These are phyloP conservation scores for Rhagium mordax DNA, from an alignment of 2,888 invertebrate species.

Conservation along the genomic window DNA sequence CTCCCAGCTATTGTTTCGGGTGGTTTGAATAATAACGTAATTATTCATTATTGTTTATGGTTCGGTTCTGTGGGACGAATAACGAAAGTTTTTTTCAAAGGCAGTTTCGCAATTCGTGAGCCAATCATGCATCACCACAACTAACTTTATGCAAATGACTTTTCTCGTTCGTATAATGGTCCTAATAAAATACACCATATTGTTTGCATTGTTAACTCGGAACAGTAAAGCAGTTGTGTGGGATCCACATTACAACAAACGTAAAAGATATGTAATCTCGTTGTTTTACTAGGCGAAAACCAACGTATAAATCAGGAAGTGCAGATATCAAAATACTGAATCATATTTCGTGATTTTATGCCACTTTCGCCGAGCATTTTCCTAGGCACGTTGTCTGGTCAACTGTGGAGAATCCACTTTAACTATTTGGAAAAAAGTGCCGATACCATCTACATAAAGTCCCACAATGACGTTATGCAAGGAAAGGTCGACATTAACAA, in stretches of 20 bases:
- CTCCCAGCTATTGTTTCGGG: conserved; percentile 18
- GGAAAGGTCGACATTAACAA: neutral
- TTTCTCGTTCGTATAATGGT: neutral
- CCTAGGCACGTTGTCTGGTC: conserved; percentile 39
- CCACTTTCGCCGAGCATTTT: conserved; percentile 39
- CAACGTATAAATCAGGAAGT: conserved; percentile 13
- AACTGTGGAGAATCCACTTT: conserved; percentile 38
- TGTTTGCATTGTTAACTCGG: conserved; percentile 8
- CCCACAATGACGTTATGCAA: neutral
- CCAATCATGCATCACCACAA: conserved; percentile 4
- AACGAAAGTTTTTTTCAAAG: conserved; percentile 33
- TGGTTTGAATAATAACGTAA: conserved; percentile 39
- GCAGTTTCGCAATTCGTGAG: conserved; percentile 29
- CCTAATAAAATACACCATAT: conserved; percentile 11
- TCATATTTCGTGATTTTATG: conserved; percentile 44
- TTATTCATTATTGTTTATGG: conserved; percentile 44
- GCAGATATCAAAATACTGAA: conserved; percentile 37
- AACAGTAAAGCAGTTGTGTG: neutral
- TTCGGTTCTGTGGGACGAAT: conserved; percentile 41
- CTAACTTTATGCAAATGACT: conserved; percentile 28
- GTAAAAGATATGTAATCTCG: conserved; percentile 3
- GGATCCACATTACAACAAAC: conserved; percentile 10
- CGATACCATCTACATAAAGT: conserved; percentile 4
- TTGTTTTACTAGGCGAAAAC: neutral
- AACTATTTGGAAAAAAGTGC: conserved; percentile 9